phyloP scores from a whole-genome alignment of 1,140 invertebrate genomes.

The Ectropis grisescens region DNA sequence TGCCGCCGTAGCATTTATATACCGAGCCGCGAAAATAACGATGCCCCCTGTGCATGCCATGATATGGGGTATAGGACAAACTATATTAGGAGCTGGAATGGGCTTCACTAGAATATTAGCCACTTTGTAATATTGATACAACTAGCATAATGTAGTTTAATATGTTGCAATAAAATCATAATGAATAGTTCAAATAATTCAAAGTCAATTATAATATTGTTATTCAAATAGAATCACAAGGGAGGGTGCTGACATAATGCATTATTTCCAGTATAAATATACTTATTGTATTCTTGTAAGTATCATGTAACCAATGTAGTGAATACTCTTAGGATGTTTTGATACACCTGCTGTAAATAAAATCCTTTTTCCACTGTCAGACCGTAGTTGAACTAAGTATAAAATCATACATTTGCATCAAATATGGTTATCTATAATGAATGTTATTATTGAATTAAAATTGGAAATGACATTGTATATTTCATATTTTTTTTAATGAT shows the following conservation, averaged over 20 bases:
- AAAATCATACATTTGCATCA: too few relatives aligned
- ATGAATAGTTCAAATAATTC: conserved; percentile 22
- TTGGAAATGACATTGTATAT: too few relatives aligned
- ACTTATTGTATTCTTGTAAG: not conserved
- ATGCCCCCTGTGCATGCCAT: conserved; percentile 93
- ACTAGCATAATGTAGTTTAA: conserved; percentile 7
- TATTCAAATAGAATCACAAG: conserved; percentile 19
- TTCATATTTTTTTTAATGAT: too few relatives aligned
- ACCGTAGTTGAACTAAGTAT: too few relatives aligned
- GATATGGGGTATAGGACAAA: conserved; percentile 94
- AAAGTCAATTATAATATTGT: conserved; percentile 52
- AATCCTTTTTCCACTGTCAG: too few relatives aligned
- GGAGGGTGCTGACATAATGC: conserved; percentile 25
- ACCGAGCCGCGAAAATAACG: conserved; percentile 86
- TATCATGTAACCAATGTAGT: conserved; percentile 1
- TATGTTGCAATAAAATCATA: conserved; percentile 11
- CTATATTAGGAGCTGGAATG: conserved; percentile 87
- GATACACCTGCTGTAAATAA: conserved; percentile 9
- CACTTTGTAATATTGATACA: conserved; percentile 79
- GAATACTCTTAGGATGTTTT: conserved; percentile 13
- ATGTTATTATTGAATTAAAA: too few relatives aligned
- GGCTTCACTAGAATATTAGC: conserved; percentile 94
- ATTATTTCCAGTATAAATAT: not conserved
- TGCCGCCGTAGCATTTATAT: conserved; percentile 94
- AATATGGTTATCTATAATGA: too few relatives aligned